Evolutionary conservation across 2,113 vertebrate genomes (phyloP), one percentile per base, ranked within the genome.

Genomic region (Pseudopipra pipra): DNA sequence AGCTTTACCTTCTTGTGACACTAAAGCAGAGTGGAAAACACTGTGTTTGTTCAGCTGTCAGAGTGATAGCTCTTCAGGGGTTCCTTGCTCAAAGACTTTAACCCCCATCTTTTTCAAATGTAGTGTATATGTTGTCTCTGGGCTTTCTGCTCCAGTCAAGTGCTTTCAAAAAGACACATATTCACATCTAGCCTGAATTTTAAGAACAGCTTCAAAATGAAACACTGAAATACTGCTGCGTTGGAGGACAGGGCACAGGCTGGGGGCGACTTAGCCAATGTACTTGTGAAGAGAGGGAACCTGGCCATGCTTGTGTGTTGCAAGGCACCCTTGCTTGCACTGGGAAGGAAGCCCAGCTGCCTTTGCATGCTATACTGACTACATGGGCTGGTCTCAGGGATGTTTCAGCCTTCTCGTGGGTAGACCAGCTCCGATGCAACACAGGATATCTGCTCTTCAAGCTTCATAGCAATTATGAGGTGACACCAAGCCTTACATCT

Each of bases 251-350:
- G 41, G 43, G 14, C 52, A 33, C 18, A 43, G 58, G 62, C 28
- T 54, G 28, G 61, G 30, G 11, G 18, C 63, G 56, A 43, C 28
- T 28, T 14, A 51, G 56, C 14, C 20, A 20, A 16, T 14, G 9
- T 3, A 46, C 18, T 44, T 55, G 52, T 52, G 25, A 33, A 56
- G 27, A 75, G 33, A 30, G 43, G 39, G 62, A 54, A 37, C 41
- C 31, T 71, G 74, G 47, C 85, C 3, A 0, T 47, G n/a, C 12
- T n/a, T 54, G 11, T 0, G 0, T 46, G 30, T n/a, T 51, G 25
- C 15, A 21, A 86, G 39, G 20, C 35, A 46, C 15, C 28, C 72
- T 23, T 70, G 49, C 41, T 91, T 0, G 0, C 54, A 5, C 33
- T 35, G 54, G 63, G 68, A 61, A 52, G 76, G 84, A 7, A 30